Percentiles rank a stretch among this genome's conserved stretches.
Conservation (phyloP, 2,888 invertebrate species). For the Athetis lepigone region DNA sequence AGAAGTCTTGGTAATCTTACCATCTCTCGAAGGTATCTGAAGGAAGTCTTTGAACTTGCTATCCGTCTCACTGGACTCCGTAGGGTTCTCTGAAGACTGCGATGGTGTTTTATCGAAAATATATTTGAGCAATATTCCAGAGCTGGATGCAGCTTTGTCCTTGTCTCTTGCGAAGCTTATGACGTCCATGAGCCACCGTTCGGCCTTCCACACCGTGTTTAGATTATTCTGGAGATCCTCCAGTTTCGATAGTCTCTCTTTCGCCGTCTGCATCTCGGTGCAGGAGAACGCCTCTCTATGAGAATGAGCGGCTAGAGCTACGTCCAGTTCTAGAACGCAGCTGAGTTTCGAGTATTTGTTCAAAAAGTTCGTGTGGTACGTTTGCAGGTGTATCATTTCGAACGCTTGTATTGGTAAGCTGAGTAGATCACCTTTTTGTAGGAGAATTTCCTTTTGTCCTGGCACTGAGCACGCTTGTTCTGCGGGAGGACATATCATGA, state of each 20-base stretch:
- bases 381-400: constrained; percentile 98
- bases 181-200: constrained; percentile 99
- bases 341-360: constrained; percentile 97
- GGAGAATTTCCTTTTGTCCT: constrained; percentile 95
- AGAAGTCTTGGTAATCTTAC: constrained; percentile 94
- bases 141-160: constrained; percentile 83
- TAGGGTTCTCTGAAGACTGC: constrained; percentile 75
- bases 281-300: constrained; percentile 98
- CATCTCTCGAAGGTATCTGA: constrained; percentile 93
- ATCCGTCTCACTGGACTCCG: constrained; percentile 87
- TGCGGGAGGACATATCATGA: constrained; percentile 97
- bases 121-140: constrained; percentile 87
- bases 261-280: constrained; percentile 95
- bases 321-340: constrained; percentile 97
- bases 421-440: constrained; percentile 96
- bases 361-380: constrained; percentile 97
- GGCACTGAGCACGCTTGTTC: constrained; percentile 98
- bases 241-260: constrained; percentile 95
- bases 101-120: constrained; percentile 81
- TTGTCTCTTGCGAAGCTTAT: constrained; percentile 97
- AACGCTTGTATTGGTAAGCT: constrained; percentile 98
- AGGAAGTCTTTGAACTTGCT: constrained; percentile 87
- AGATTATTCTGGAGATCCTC: constrained; percentile 96
- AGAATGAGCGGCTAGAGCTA: constrained; percentile 97
- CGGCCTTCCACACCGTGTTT: constrained; percentile 97